These are phyloP conservation scores for Notodonta dromedarius DNA, from an alignment of 2,888 invertebrate genomes.

Conservation along the genomic window DNA sequence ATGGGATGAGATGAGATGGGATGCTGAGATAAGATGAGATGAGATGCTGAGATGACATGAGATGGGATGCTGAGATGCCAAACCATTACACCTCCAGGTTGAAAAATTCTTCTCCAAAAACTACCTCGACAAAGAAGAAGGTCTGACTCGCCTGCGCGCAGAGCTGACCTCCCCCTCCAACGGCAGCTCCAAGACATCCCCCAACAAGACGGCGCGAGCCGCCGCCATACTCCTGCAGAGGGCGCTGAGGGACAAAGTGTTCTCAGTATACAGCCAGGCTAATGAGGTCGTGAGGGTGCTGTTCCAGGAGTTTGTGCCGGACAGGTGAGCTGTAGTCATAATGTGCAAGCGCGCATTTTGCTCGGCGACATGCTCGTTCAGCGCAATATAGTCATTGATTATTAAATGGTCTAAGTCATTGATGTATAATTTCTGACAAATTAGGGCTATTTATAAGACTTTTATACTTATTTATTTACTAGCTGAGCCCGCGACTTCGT, in stretches of 20 bases:
- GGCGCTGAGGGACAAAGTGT: constrained; percentile 93
- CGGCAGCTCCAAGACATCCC: constrained; percentile 76
- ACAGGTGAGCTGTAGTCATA: constrained; percentile 78
- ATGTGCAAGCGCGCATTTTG: no score
- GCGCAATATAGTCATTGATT: no score
- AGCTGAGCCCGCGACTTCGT: no score
- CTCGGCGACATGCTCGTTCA: no score
- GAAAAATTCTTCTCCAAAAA: constrained; percentile 96
- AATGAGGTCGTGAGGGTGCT: constrained; percentile 92
- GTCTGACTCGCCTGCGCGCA: constrained; percentile 86
- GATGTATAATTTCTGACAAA: no score
- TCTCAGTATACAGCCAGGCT: constrained; percentile 93
- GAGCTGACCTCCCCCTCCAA: constrained; percentile 73
- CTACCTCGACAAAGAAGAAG: constrained; percentile 95
- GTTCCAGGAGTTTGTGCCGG: constrained; percentile 93
- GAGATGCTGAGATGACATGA: no score
- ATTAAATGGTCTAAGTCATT: no score
- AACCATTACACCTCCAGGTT: constrained; percentile 79
- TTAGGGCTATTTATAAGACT: no score
- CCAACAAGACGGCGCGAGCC: constrained; percentile 93
- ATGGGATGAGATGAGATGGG: no score
- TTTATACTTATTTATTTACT: no score
- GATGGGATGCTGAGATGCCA: no score
- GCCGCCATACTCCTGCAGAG: constrained; percentile 91
- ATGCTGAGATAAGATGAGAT: no score